Base-by-base conservation (phyloP, 2,888 invertebrate species). In the Chorisops tibialis region DNA sequence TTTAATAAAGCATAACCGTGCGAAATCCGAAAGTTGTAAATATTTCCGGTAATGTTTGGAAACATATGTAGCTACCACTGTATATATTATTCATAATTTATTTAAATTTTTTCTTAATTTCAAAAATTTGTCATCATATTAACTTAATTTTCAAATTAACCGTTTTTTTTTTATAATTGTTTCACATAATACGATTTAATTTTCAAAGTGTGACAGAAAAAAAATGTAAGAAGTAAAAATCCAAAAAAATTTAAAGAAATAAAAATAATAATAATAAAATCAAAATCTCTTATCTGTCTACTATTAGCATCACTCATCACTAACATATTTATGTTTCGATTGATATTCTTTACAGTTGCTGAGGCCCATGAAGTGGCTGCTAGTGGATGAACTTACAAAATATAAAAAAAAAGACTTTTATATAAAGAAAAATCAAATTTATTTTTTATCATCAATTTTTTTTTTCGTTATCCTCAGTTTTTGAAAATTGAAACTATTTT, bases 341-440 rank as follows among this genome's bases (percentile, higher is more conserved):
- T 75, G 71, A 75, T 76, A 74, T 76, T 73, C 76, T 75, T 77
- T 77, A 71, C 77, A 77, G 77, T 75, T 74, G 74, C 74, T 74
- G 78, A 74, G 70, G 74, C 75, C 75, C 74, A 76, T 72, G 73
- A 68, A 68, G 69, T 68, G 66, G 66, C 68, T 67, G 67, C 68
- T 67, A 68, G 64, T 68, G 69, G 69, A 66, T 67, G 67, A 67
- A 65, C 63, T 65, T 63, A 45, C 45, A 47, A 56, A 62, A 62
- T 58, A 52, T 59, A 47, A 50, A 41, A 38, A 49, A 49, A 47
- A 60, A 60, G 59, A 59, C 48, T 59, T 59, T 59, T 49, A 19
- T 38, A 52, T 11, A 52, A 18, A 7, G 19, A 30, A 30, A 50
- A 47, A 45, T 7, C 30, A 50, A 52, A 52, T n/a, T n/a, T n/a